These are phyloP conservation scores for Synergus japonicus DNA, from an alignment of 2,888 invertebrate species.

Conservation along the genomic window DNA sequence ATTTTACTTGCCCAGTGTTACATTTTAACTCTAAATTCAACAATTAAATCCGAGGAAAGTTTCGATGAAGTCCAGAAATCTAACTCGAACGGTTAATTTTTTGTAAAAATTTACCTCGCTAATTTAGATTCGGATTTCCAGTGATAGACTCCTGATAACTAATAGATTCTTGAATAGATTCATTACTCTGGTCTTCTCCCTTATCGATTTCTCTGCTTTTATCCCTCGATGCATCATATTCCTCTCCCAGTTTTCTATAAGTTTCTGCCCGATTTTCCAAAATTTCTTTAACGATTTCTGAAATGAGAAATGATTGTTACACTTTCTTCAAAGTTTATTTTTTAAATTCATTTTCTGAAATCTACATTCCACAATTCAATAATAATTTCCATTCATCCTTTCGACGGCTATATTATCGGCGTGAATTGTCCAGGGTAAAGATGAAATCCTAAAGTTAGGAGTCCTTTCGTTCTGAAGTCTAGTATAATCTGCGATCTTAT, in stretches of 20 bases:
- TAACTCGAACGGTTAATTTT: background rate
- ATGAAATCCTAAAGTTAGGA: background rate
- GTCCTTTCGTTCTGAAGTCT: background rate
- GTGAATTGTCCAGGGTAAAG: background rate
- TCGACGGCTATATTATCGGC: background rate
- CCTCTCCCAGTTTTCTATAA: slow-evolving; percentile 77
- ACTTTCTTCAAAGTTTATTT: too few species aligned
- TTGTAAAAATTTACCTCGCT: slow-evolving; percentile 30
- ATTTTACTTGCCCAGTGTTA: background rate
- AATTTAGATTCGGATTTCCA: slow-evolving; percentile 50
- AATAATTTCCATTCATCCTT: background rate
- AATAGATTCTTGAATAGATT: slow-evolving; percentile 56
- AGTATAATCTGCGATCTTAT: background rate
- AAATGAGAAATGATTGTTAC: slow-evolving; percentile 46
- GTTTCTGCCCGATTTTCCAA: slow-evolving; percentile 86
- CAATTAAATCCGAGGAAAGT: too few species aligned
- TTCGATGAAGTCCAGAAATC: too few species aligned
- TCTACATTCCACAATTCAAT: background rate
- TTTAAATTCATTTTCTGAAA: background rate
- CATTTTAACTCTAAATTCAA: background rate
- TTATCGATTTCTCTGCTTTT: slow-evolving; percentile 64
- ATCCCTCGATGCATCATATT: slow-evolving; percentile 65
- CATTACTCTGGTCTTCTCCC: slow-evolving; percentile 61
- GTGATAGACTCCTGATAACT: slow-evolving; percentile 54
- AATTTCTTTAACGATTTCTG: slow-evolving; percentile 88